Conservation (phyloP, 2,888 invertebrate species). For the Cryptus viduatorius region DNA sequence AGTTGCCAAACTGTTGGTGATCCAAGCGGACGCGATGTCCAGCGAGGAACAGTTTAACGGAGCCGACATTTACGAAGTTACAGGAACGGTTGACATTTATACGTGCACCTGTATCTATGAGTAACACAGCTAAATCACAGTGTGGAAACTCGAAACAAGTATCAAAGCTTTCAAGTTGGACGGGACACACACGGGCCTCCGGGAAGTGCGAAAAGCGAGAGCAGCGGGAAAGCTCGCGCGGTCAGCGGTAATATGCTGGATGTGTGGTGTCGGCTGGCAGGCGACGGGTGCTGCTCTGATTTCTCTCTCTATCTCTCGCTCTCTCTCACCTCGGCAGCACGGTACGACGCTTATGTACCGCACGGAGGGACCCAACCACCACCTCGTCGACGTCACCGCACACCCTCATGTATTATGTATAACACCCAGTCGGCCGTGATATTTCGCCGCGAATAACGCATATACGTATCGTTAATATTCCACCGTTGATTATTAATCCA, state of each 20-base stretch:
- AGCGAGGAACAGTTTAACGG: constrained; percentile 39
- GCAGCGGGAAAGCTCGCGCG: constrained; percentile 37
- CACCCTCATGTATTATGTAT: constrained; percentile 64
- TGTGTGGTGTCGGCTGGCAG: constrained; percentile 63
- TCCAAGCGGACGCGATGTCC: neutral
- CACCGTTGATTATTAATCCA: constrained; percentile 62
- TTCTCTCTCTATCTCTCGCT: constrained; percentile 12
- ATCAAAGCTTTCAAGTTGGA: constrained; percentile 62
- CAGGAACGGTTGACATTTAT: constrained; percentile 15
- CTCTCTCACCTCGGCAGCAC: constrained; percentile 32
- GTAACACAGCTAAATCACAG: constrained; percentile 38
- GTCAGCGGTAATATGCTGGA: constrained; percentile 67
- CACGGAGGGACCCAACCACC: constrained; percentile 24
- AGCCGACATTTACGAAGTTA: constrained; percentile 46
- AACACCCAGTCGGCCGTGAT: constrained; percentile 53
- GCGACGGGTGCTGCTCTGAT: constrained; percentile 39
- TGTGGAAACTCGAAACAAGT: constrained; percentile 58
- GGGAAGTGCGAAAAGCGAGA: constrained; percentile 46
- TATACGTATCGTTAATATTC: constrained; percentile 58
- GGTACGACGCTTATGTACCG: constrained; percentile 48
- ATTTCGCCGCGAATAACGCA: constrained; percentile 59
- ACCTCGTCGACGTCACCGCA: constrained; percentile 16
- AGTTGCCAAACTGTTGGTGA: neutral
- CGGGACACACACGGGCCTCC: neutral
- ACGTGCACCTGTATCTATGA: constrained; percentile 9